Base-by-base conservation (phyloP, 2,888 invertebrate species). In the Cephus runcator region DNA sequence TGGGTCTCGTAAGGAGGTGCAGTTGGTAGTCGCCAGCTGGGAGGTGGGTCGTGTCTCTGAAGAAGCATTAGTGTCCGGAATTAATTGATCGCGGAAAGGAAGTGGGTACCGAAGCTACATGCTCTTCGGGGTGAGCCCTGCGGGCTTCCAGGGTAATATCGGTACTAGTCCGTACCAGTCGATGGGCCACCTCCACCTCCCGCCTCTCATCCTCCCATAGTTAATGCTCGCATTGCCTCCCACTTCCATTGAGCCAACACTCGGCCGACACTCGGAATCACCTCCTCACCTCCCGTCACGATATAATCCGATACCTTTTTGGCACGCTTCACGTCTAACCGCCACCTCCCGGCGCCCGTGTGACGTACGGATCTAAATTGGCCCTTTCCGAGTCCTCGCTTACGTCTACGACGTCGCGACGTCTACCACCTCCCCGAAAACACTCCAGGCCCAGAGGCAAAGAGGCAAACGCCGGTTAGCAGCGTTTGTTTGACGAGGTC, bases 91-190 rank as follows among this genome's bases (percentile, higher is more conserved):
- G 89, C 85, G 86, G 86, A 85, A 87, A 87, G 88, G 88, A 87
- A 88, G 88, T 86, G 89, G 87, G 83, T 88, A 89, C 85, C 89
- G 85, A 87, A 88, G 88, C 84, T 87, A 89, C 87, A 88, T 88
- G 85, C 85, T 87, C 84, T 85, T 84, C 31, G 33, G 71, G 15
- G 12, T 33, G 71, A 71, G 71, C 71, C 30, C 31, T 31, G 71
- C 31, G 30, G 31, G 85, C 87, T 85, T 56, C 84, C 86, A 85
- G 86, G 88, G 88, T 89, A 90, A 90, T 90, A 90, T 90, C 87
- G 88, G 90, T 90, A 88, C 90, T 90, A 90, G 88, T 85, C 87
- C 85, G 90, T 90, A 86, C 90, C 89, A 91, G 90, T 87, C 90
- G 86, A 89, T 85, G 86, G 87, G 87, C 87, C 87, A 87, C 88